These are phyloP conservation scores for Timandra comae DNA, from an alignment of 2,888 invertebrate species.

Conservation along the genomic window DNA sequence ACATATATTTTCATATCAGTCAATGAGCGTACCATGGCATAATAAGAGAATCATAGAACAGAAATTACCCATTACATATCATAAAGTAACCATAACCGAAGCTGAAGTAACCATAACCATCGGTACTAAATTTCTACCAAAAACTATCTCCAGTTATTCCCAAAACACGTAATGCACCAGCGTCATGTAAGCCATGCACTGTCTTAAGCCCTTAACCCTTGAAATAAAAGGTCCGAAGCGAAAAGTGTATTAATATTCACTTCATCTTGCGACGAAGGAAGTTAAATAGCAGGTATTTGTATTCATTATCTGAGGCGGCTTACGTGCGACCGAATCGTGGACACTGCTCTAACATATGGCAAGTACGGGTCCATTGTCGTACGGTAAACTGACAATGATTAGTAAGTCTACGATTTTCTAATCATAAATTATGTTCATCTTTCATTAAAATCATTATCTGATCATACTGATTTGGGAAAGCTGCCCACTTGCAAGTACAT, in stretches of 20 bases:
- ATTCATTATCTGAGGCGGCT: conserved; percentile 63
- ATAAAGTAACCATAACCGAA: background rate
- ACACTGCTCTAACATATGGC: conserved; percentile 5
- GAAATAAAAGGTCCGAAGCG: conserved; percentile 45
- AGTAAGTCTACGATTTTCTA: too few species aligned
- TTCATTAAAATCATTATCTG: too few species aligned
- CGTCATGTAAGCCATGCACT: conserved; percentile 31
- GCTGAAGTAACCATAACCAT: background rate
- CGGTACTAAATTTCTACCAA: background rate
- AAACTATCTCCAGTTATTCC: background rate
- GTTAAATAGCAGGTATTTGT: conserved; percentile 69
- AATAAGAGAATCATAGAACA: background rate
- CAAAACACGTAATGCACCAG: too few species aligned
- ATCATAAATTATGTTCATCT: too few species aligned
- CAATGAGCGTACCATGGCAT: background rate
- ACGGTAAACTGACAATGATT: too few species aligned
- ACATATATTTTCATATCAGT: too few species aligned
- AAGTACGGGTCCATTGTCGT: conserved; percentile 16
- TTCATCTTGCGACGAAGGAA: conserved; percentile 50
- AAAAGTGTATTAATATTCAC: conserved; percentile 56
- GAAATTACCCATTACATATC: background rate
- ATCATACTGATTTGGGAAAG: too few species aligned
- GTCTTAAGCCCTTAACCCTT: conserved; percentile 40
- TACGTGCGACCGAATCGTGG: conserved; percentile 56
- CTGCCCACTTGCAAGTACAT: too few species aligned